Evolutionary conservation across 2,888 invertebrate genomes (phyloP).

Genomic region (Gortyna flavago): DNA sequence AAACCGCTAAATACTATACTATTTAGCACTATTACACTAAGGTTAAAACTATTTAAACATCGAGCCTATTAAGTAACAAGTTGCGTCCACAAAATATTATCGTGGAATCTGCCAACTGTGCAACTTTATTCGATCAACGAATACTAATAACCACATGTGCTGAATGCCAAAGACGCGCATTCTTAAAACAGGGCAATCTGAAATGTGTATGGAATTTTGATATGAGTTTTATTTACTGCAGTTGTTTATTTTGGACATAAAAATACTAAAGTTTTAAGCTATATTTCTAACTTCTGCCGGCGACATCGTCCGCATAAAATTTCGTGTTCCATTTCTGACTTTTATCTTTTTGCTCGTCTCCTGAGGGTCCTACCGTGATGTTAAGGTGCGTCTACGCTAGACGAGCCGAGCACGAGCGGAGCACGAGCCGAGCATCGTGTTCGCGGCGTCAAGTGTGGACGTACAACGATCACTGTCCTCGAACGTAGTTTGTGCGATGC

Average conservation of each 20-base stretch:
- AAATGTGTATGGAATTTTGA: conserved; percentile 27
- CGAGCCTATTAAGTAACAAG: conserved; percentile 69
- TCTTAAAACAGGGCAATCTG: conserved; percentile 16
- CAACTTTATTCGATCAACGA: conserved; percentile 59
- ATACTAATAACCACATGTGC: conserved; percentile 65
- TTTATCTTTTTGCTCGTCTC: no score
- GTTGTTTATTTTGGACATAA: conserved; percentile 8
- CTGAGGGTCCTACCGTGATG: no score
- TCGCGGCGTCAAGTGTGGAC: no score
- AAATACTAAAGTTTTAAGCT: no score
- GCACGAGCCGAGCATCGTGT: no score
- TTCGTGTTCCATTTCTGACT: no score
- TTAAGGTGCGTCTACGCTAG: no score
- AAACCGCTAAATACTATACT: conserved; percentile 17
- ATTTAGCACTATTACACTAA: conserved; percentile 31
- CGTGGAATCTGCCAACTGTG: conserved; percentile 68
- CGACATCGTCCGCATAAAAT: no score
- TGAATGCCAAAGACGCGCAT: conserved; percentile 63
- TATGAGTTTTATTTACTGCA: background rate
- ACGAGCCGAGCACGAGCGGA: no score
- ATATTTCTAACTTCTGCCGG: no score
- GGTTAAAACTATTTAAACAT: conserved; percentile 4
- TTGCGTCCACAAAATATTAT: conserved; percentile 66
- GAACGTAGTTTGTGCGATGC: no score
- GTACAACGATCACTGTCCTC: no score